These are phyloP conservation scores for Delphinapterus leucas DNA, from an alignment of 2,113 vertebrate species.

Conservation along the genomic window DNA sequence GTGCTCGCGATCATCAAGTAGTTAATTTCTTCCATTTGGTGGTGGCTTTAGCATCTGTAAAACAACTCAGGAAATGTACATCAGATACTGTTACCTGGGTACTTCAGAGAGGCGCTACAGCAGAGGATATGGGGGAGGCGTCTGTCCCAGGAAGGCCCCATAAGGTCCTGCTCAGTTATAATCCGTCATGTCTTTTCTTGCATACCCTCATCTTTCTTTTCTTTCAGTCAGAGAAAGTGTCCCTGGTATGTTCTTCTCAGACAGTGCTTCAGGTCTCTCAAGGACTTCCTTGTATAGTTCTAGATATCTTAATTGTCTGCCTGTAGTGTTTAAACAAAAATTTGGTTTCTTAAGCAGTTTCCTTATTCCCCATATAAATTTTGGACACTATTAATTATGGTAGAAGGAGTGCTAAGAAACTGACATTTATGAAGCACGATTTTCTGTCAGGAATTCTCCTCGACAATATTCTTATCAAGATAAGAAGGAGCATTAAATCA, in stretches of 20 bases:
- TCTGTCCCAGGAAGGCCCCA: not conserved
- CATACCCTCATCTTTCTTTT: not conserved
- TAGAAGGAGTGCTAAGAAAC: not conserved
- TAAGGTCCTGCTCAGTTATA: not conserved
- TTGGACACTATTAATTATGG: not conserved
- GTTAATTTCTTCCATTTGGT: not conserved
- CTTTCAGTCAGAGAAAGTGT: not conserved
- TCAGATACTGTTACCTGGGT: not conserved
- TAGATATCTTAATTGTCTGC: not conserved
- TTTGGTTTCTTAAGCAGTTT: not conserved
- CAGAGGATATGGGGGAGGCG: not conserved
- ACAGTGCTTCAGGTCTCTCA: not conserved
- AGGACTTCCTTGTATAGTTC: not conserved
- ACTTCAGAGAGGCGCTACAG: not conserved
- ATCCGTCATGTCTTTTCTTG: not conserved
- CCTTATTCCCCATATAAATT: not conserved
- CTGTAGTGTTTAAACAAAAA: not conserved
- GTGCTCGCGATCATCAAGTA: not conserved
- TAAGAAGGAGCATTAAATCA: not conserved
- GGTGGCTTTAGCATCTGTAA: not conserved
- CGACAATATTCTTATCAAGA: not conserved
- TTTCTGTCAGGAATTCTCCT: conserved; percentile 1
- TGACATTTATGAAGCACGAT: not conserved
- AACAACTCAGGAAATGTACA: not conserved
- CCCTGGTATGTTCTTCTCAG: not conserved